phyloP scores from a whole-genome alignment of 1,140 invertebrate species.

The Plodia interpunctella region DNA sequence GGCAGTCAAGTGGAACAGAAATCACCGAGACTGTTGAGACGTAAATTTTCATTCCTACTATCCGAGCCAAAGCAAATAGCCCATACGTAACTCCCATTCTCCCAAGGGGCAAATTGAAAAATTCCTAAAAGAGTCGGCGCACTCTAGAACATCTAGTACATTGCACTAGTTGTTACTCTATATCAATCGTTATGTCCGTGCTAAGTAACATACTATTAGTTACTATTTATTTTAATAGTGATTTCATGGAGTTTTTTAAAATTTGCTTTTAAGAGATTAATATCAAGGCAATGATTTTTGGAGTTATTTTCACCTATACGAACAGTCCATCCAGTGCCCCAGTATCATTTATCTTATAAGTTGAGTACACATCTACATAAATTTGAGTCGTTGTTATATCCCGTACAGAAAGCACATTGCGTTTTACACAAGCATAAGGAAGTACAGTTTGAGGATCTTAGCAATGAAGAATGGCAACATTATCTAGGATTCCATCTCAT shows the following conservation, averaged over 20 bases:
- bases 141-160: slow-evolving; percentile 21
- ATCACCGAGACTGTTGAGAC: slow-evolving; percentile 2
- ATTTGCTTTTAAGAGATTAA: not conserved
- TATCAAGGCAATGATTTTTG: too few species aligned
- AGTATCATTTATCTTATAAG: too few species aligned
- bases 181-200: slow-evolving; percentile 14
- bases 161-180: slow-evolving; percentile 1
- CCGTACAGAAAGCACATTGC: too few species aligned
- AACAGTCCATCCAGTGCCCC: too few species aligned
- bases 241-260: not conserved
- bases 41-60: slow-evolving; percentile 11
- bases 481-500: slow-evolving; percentile 62
- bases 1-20: not conserved
- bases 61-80: slow-evolving; percentile 19
- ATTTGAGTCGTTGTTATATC: too few species aligned
- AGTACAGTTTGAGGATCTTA: slow-evolving; percentile 14
- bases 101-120: slow-evolving; percentile 37
- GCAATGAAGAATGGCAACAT: slow-evolving; percentile 58
- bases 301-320: too few species aligned
- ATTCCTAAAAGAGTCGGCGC: slow-evolving; percentile 26
- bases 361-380: too few species aligned
- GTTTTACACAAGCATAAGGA: not conserved
- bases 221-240: not conserved
- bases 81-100: slow-evolving; percentile 30
- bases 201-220: slow-evolving; percentile 17